Evolutionary conservation across 2,797 vertebrate species (phyloP).

Genomic region (Huso huso): DNA sequence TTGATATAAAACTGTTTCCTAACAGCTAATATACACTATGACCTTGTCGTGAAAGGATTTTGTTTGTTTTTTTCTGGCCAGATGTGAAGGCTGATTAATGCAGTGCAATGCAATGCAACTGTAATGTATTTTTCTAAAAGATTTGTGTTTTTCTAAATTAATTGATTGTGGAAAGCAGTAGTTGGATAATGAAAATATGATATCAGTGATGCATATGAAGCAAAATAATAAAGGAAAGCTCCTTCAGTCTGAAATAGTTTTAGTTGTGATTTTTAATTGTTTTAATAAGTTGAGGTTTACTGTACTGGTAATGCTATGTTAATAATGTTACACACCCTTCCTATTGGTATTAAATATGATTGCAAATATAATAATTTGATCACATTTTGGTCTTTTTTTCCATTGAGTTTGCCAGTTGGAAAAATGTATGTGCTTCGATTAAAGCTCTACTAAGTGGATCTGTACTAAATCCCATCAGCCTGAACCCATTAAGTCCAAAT

Average conservation of each 20-base stretch:
- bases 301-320: background rate
- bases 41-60: background rate
- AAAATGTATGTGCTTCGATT: conserved; percentile 22
- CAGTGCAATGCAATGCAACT: background rate
- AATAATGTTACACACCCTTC: background rate
- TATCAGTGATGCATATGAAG: background rate
- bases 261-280: too few relatives aligned
- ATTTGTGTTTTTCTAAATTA: too few relatives aligned
- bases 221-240: background rate
- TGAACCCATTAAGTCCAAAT: conserved; percentile 62
- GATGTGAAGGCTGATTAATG: background rate
- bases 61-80: background rate
- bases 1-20: background rate
- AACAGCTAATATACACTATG: background rate
- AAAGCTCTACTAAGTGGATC: conserved; percentile 20
- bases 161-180: too few relatives aligned
- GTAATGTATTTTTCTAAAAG: background rate
- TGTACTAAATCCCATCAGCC: conserved; percentile 47
- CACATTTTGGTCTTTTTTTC: conserved; percentile 16
- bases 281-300: background rate
- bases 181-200: background rate
- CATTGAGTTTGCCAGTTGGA: conserved; percentile 30
- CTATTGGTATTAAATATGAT: background rate
- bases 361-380: background rate
- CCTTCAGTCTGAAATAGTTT: too few relatives aligned